Evolutionary conservation across 1,140 invertebrate species (phyloP).

Genomic region (Eueides isabella): DNA sequence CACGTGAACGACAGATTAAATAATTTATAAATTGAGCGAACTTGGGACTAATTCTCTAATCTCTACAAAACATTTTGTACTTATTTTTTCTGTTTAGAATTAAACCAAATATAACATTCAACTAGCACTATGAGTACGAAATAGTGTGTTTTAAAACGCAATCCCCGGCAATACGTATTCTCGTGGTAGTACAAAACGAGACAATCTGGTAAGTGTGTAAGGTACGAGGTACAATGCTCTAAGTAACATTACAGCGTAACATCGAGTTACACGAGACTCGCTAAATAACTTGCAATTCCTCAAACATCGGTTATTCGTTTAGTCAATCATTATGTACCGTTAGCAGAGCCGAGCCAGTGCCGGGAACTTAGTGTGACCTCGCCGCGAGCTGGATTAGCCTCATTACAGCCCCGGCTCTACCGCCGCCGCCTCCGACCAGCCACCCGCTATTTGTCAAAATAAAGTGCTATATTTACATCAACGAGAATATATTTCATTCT

Average conservation of each 20-base stretch:
- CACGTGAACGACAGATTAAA: not conserved
- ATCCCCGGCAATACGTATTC: not conserved
- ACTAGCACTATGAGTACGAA: no score
- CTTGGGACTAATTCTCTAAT: no score
- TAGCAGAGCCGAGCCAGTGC: conserved; percentile 19
- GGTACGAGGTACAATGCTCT: not conserved
- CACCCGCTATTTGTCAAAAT: conserved; percentile 56
- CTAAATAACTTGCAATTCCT: conserved; percentile 19
- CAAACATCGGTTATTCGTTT: conserved; percentile 36
- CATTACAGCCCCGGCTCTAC: conserved; percentile 16
- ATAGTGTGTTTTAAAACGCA: conserved; percentile 9
- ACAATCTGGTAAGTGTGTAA: not conserved
- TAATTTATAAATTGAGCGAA: not conserved
- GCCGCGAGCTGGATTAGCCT: conserved; percentile 34
- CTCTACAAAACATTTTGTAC: no score
- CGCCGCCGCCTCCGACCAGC: conserved; percentile 32
- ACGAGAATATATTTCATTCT: not conserved
- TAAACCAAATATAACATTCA: no score
- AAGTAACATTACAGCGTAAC: conserved; percentile 1
- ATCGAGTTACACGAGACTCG: conserved; percentile 16
- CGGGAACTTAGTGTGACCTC: conserved; percentile 32
- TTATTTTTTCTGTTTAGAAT: no score
- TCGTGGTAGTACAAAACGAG: not conserved
- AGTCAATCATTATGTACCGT: conserved; percentile 41
- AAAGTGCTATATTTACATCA: conserved; percentile 39